These are phyloP conservation scores for Spea multiplicata DNA, from an alignment of 2,113 vertebrate genomes.

Conservation along the genomic window DNA sequence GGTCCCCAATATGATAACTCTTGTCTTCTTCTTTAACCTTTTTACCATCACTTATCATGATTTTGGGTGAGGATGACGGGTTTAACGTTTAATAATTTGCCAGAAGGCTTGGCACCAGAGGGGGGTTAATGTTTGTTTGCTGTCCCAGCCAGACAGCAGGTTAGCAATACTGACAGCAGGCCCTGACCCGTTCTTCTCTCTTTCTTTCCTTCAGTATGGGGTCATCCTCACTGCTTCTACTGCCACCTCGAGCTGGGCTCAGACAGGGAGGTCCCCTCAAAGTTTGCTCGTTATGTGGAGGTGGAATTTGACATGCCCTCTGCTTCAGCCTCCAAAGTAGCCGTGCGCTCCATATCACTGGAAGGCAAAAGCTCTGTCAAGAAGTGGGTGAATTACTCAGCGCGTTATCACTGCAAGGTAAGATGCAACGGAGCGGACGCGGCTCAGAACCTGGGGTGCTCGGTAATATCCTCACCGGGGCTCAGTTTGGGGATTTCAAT, in stretches of 20 bases:
- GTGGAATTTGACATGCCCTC: conserved; percentile 87
- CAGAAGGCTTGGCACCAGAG: too few relatives aligned
- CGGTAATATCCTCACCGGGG: too few relatives aligned
- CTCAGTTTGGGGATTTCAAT: too few relatives aligned
- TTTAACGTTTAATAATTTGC: too few relatives aligned
- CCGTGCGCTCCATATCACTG: conserved; percentile 77
- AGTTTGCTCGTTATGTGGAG: conserved; percentile 70
- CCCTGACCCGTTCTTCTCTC: not conserved
- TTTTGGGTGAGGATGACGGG: too few relatives aligned
- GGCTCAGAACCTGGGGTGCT: not conserved
- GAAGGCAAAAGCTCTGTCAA: conserved; percentile 72
- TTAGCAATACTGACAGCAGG: not conserved
- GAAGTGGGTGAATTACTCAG: conserved; percentile 86
- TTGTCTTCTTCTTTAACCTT: too few relatives aligned
- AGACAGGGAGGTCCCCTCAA: conserved; percentile 80
- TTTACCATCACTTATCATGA: too few relatives aligned
- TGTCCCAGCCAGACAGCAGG: too few relatives aligned
- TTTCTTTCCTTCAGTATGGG: conserved; percentile 64
- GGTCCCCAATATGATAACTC: too few relatives aligned
- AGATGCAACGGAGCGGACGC: not conserved
- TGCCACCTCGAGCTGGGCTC: conserved; percentile 87
- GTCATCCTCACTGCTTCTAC: conserved; percentile 88
- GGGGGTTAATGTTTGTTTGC: too few relatives aligned
- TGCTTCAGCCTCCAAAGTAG: conserved; percentile 76
- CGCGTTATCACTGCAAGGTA: conserved; percentile 87